Evolutionary conservation across 1,140 invertebrate genomes (phyloP).

Genomic region (Drosophila orena): DNA sequence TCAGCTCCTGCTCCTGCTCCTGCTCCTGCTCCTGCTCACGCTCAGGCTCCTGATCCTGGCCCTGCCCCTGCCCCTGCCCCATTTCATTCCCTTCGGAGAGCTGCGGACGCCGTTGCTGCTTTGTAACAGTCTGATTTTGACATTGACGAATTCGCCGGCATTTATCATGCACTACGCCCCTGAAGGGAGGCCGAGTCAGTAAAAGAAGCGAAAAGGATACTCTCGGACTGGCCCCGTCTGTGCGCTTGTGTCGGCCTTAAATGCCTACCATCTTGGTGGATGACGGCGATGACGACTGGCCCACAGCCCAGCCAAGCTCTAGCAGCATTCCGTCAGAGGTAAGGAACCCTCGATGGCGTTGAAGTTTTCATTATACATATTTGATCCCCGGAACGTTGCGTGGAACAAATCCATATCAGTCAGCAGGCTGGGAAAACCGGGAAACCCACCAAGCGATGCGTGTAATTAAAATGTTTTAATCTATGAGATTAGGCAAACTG

Average conservation of each 20-base stretch:
- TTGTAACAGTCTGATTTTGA: conserved; percentile 83
- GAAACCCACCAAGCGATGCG: conserved; percentile 33
- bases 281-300: conserved; percentile 45
- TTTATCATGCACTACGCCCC: conserved; percentile 72
- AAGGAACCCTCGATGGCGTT: conserved; percentile 46
- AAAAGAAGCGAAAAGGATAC: conserved; percentile 61
- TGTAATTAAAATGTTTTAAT: conserved; percentile 64
- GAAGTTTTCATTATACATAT: conserved; percentile 61
- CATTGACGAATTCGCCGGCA: conserved; percentile 74
- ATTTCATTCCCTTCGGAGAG: conserved; percentile 31
- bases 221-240: conserved; percentile 28
- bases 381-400: conserved; percentile 61
- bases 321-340: conserved; percentile 64
- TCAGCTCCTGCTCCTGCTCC: conserved; percentile 22
- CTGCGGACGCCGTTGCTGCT: conserved; percentile 53
- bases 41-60: conserved; percentile 2
- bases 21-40: conserved; percentile 7
- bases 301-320: conserved; percentile 21
- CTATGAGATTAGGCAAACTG: conserved; percentile 25
- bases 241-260: conserved; percentile 40
- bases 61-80: too few relatives aligned
- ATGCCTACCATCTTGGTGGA: conserved; percentile 59
- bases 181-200: conserved; percentile 45
- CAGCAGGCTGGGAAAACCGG: conserved; percentile 10
- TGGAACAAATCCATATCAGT: conserved; percentile 49